Evolutionary conservation across 1,140 invertebrate genomes (phyloP).

Genomic region (Bombus sibiricus): DNA sequence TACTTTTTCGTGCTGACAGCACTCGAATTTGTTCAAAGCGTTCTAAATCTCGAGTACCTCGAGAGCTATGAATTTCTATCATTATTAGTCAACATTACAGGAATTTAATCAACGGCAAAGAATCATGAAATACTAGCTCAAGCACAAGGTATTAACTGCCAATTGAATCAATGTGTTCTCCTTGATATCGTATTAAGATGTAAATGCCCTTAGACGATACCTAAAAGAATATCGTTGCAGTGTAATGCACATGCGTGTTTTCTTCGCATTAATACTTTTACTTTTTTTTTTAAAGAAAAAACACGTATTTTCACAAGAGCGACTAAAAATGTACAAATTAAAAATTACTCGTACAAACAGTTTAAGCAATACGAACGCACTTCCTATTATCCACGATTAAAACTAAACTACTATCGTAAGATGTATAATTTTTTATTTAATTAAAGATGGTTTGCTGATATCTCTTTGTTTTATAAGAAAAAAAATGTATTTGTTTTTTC

Average conservation of each 20-base stretch:
- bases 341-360: background rate
- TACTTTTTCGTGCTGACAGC: background rate
- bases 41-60: background rate
- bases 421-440: background rate
- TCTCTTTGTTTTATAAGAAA: background rate
- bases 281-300: background rate
- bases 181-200: slow-evolving; percentile 38
- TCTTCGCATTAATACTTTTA: background rate
- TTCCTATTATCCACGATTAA: background rate
- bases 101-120: background rate
- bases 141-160: slow-evolving; percentile 74
- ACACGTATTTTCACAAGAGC: background rate
- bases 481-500: background rate
- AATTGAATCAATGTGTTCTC: slow-evolving; percentile 67
- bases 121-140: slow-evolving; percentile 51
- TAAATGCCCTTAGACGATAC: slow-evolving; percentile 8
- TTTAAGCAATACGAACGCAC: background rate
- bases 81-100: background rate
- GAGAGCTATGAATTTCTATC: background rate
- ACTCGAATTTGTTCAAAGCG: background rate
- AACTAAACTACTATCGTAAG: background rate
- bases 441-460: background rate
- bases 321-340: background rate
- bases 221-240: background rate
- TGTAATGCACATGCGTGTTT: background rate